phyloP scores from a whole-genome alignment of 30 jellyfish, hydroid and myxozoan genomes.

The Aurelia sp. region DNA sequence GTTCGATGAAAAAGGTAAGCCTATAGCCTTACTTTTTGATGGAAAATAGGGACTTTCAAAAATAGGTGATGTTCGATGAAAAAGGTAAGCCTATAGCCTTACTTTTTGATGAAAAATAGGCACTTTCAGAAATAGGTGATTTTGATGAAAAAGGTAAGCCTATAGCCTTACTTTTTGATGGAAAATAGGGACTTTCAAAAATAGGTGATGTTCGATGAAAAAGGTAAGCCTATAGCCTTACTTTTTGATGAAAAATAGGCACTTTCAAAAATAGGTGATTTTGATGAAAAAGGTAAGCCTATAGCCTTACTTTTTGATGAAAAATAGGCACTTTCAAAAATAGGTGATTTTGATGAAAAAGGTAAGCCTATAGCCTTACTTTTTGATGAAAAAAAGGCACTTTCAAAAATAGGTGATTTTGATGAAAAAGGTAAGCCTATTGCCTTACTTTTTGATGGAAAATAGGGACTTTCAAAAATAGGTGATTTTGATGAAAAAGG shows the following conservation, averaged over 20 bases:
- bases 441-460: neutral
- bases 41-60: neutral
- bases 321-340: neutral
- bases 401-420: neutral
- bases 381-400: neutral
- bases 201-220: neutral
- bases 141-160: neutral
- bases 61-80: neutral
- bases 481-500: neutral
- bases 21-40: neutral
- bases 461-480: neutral
- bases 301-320: neutral
- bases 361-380: neutral
- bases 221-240: conserved; percentile 1
- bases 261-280: neutral
- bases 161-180: conserved; percentile 3
- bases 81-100: conserved; percentile 6
- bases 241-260: neutral
- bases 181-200: neutral
- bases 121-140: neutral
- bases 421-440: neutral
- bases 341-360: neutral
- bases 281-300: neutral
- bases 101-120: neutral
- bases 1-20: neutral